These are phyloP conservation scores for Drosophila longiperda DNA, from an alignment of 2,888 invertebrate genomes.

Conservation along the genomic window DNA sequence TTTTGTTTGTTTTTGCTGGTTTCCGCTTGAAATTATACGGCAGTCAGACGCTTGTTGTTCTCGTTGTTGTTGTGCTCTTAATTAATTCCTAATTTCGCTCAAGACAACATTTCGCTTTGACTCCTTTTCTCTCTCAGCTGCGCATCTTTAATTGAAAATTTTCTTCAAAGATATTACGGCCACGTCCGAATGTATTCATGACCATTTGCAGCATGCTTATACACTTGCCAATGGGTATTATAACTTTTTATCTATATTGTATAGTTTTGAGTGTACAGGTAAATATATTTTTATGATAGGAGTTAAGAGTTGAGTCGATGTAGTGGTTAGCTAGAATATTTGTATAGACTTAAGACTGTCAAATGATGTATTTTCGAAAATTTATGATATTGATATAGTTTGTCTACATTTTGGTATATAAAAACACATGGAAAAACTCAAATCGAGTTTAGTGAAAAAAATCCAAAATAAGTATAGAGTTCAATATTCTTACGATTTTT, in stretches of 20 bases:
- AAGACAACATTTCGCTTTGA: constrained; percentile 63
- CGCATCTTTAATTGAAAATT: constrained; percentile 77
- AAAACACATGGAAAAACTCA: background rate
- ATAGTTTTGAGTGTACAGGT: background rate
- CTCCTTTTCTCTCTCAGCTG: constrained; percentile 59
- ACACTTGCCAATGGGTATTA: background rate
- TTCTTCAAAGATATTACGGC: constrained; percentile 58
- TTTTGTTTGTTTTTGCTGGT: constrained; percentile 73
- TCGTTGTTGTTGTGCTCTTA: constrained; percentile 63
- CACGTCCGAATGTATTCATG: constrained; percentile 54
- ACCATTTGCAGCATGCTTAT: constrained; percentile 14
- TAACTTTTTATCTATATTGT: background rate
- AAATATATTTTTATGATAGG: background rate
- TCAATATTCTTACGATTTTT: background rate
- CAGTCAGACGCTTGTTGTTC: constrained; percentile 15
- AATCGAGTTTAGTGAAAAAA: background rate
- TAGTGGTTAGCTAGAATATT: background rate
- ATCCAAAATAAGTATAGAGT: background rate
- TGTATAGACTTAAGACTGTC: background rate
- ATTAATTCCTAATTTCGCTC: constrained; percentile 76
- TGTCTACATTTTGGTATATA: background rate
- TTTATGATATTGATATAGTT: background rate
- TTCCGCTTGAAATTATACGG: constrained; percentile 76
- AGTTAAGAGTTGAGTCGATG: background rate
- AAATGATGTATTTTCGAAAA: background rate